A percentile compares a stretch with the other conserved stretches of the same genome.
phyloP scores from a whole-genome alignment of 37 sponge, comb jelly and placozoan species.

The Chondrosia reniformis region DNA sequence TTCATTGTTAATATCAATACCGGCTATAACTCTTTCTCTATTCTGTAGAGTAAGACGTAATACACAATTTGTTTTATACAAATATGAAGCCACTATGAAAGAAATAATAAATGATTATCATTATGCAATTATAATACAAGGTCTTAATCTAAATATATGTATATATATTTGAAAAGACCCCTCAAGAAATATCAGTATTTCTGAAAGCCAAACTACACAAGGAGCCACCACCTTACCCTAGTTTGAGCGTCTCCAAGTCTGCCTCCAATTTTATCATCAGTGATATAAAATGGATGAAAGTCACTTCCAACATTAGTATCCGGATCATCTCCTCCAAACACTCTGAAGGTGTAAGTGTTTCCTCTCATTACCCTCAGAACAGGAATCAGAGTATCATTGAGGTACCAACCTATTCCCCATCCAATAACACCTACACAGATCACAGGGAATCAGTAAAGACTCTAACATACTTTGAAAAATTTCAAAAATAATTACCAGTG shows the following conservation, averaged over 20 bases:
- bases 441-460: not conserved
- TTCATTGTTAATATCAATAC: too few relatives aligned
- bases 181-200: too few relatives aligned
- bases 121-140: not conserved
- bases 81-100: too few relatives aligned
- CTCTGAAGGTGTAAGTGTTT: constrained; percentile 48
- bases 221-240: too few relatives aligned
- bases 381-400: constrained; percentile 64
- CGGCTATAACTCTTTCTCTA: too few relatives aligned
- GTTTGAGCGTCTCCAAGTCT: constrained; percentile 18
- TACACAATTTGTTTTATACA: too few relatives aligned
- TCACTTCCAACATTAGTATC: not conserved
- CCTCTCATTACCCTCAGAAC: constrained; percentile 51
- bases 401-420: constrained; percentile 68
- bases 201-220: too few relatives aligned
- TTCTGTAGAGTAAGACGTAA: too few relatives aligned
- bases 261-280: constrained; percentile 38
- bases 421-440: constrained; percentile 24
- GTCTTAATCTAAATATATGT: not conserved
- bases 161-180: too few relatives aligned
- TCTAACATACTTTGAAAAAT: not conserved
- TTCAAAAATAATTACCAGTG: constrained; percentile 34
- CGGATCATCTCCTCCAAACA: constrained; percentile 52
- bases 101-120: too few relatives aligned
- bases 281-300: constrained; percentile 80